Percentiles rank a stretch among this genome's conserved stretches.
phyloP scores from a whole-genome alignment of 2,888 invertebrate species.

The Cerastis leucographa region DNA sequence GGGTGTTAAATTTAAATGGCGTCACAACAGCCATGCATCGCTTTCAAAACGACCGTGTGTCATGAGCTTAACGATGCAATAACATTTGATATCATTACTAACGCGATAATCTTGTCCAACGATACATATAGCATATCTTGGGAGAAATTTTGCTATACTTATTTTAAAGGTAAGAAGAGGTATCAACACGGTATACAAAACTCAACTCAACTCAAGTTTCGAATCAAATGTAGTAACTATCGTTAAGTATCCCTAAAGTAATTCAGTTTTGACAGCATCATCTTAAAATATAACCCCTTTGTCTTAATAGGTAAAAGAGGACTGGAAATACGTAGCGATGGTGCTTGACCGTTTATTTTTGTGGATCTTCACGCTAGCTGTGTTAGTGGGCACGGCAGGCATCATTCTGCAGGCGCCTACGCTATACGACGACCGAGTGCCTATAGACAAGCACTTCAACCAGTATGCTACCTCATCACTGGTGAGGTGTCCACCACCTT shows the following conservation, averaged over 20 bases:
- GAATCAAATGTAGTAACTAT: neutral
- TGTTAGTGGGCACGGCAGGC: conserved; percentile 97
- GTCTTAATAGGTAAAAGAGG: conserved; percentile 95
- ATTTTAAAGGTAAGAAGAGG: neutral
- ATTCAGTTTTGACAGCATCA: neutral
- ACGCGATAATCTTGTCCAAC: conserved; percentile 23
- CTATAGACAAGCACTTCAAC: conserved; percentile 96
- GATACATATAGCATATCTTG: neutral
- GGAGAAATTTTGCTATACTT: neutral
- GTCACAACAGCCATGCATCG: conserved; percentile 12
- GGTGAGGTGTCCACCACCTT: conserved; percentile 94
- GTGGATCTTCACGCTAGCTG: conserved; percentile 99
- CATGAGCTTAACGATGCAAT: conserved; percentile 40
- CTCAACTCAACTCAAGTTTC: neutral
- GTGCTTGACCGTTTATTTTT: conserved; percentile 98
- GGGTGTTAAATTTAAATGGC: conserved; percentile 46
- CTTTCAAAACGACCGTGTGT: conserved; percentile 40
- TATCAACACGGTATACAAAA: neutral
- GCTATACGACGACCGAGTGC: conserved; percentile 96
- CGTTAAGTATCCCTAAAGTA: neutral
- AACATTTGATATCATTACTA: conserved; percentile 46
- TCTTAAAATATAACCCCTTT: neutral
- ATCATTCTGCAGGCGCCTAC: conserved; percentile 98
- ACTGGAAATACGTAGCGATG: conserved; percentile 99
- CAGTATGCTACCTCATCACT: conserved; percentile 95